Evolutionary conservation across 2,797 vertebrate species (phyloP).

Genomic region (Siniperca obscura): DNA sequence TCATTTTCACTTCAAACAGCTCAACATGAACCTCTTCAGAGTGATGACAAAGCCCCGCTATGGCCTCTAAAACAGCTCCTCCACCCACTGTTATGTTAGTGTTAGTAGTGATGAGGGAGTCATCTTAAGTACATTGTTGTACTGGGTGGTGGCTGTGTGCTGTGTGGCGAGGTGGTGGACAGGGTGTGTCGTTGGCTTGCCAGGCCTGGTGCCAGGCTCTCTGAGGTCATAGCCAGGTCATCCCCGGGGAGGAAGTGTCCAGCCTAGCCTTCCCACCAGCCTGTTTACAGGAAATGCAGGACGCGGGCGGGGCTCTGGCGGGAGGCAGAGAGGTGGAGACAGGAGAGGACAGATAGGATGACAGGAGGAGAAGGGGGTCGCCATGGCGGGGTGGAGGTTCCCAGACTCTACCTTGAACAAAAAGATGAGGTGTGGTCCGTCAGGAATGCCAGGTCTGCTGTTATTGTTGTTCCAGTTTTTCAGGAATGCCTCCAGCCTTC

Average conservation of each 20-base stretch:
- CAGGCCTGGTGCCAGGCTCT: constrained; percentile 81
- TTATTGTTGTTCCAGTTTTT: constrained; percentile 64
- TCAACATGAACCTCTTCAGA: constrained; percentile 43
- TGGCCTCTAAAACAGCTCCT: constrained; percentile 61
- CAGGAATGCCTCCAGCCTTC: constrained; percentile 33
- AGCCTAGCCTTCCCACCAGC: constrained; percentile 81
- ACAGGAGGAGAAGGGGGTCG: constrained; percentile 61
- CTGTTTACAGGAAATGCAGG: constrained; percentile 98
- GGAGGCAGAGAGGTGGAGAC: constrained; percentile 75
- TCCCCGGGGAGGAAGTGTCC: constrained; percentile 91
- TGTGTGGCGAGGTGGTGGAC: constrained; percentile 73
- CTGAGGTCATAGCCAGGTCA: constrained; percentile 90
- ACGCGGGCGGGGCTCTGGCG: constrained; percentile 78
- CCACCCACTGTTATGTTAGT: constrained; percentile 70
- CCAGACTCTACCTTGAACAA: constrained; percentile 79
- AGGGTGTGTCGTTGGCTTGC: constrained; percentile 80
- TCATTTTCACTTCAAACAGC: constrained; percentile 36
- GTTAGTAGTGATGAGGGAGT: constrained; percentile 78
- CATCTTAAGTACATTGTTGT: constrained; percentile 80
- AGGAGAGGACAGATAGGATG: constrained; percentile 66
- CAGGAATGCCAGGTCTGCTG: constrained; percentile 76
- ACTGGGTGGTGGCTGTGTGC: constrained; percentile 74
- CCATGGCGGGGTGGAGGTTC: constrained; percentile 61
- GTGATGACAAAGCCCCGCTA: constrained; percentile 61
- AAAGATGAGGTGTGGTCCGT: constrained; percentile 79